phyloP scores from a whole-genome alignment of 2,888 invertebrate genomes.

The Polydrusus tereticollis region DNA sequence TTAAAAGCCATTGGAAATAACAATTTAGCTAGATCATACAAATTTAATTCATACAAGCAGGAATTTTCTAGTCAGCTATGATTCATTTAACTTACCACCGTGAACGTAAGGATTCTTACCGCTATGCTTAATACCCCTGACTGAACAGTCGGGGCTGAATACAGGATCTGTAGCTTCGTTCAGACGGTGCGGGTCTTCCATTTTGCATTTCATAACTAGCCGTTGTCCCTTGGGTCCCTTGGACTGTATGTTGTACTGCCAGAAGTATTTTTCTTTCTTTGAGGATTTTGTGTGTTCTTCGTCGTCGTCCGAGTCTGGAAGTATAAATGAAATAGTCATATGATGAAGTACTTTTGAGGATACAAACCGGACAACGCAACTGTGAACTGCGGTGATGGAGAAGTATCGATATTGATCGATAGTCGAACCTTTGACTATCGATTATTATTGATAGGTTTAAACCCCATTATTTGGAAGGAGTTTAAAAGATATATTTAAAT shows the following conservation, averaged over 20 bases:
- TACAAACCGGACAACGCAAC: too few species aligned
- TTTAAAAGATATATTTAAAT: too few species aligned
- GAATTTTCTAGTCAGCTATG: too few species aligned
- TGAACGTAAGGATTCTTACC: constrained; percentile 70
- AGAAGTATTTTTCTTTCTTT: constrained; percentile 91
- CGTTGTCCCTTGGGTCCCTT: constrained; percentile 97
- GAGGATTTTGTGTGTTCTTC: constrained; percentile 66
- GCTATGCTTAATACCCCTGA: constrained; percentile 90
- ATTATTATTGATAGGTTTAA: too few species aligned
- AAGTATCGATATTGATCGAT: too few species aligned
- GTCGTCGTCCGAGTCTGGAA: constrained; percentile 75
- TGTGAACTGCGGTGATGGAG: too few species aligned
- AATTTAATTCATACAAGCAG: too few species aligned
- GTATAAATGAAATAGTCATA: not conserved
- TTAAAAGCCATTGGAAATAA: too few species aligned
- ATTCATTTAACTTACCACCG: too few species aligned
- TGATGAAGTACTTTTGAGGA: not conserved
- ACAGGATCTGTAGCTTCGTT: constrained; percentile 96
- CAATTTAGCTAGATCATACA: too few species aligned
- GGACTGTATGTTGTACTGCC: constrained; percentile 99
- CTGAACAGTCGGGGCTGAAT: constrained; percentile 92
- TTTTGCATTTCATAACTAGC: constrained; percentile 84
- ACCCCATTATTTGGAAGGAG: too few species aligned
- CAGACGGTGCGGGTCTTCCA: constrained; percentile 92
- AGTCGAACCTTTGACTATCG: too few species aligned